Percentiles rank a stretch among this genome's conserved stretches.
Evolutionary conservation across 2,113 vertebrate genomes (phyloP).

Genomic region (Ochotona princeps): DNA sequence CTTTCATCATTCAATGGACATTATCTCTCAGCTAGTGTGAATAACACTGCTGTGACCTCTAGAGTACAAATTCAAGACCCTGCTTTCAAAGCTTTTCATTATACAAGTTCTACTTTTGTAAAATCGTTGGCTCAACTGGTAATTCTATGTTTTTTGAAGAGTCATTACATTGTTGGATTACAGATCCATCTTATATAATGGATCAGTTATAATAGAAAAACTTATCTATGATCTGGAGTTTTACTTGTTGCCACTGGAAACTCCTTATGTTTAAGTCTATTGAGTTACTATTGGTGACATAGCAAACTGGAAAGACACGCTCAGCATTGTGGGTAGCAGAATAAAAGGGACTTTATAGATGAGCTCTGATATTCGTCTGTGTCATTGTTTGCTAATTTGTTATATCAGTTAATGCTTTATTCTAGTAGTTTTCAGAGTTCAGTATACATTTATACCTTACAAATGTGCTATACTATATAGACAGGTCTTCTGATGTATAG

Average conservation of each 20-base stretch:
- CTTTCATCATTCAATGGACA: background rate
- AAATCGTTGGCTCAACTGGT: background rate
- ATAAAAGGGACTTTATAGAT: background rate
- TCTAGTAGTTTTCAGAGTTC: background rate
- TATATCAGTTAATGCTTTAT: background rate
- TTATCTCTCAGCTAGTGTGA: background rate
- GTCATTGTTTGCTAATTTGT: background rate
- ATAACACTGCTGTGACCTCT: background rate
- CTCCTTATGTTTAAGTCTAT: background rate
- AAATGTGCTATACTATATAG: background rate
- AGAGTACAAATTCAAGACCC: background rate
- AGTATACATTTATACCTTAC: background rate
- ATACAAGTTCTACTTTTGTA: background rate
- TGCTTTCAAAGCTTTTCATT: background rate
- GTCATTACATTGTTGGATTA: background rate
- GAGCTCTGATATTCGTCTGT: background rate
- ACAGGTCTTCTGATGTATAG: background rate
- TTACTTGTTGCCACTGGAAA: background rate
- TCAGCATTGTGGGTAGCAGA: background rate
- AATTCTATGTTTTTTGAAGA: background rate
- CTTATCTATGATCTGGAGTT: background rate
- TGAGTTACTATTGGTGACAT: background rate
- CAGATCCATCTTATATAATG: background rate
- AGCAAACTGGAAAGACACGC: background rate
- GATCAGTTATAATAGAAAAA: background rate